Conservation (phyloP, 2,888 invertebrate species). For the Cryptocephalus moraei region DNA sequence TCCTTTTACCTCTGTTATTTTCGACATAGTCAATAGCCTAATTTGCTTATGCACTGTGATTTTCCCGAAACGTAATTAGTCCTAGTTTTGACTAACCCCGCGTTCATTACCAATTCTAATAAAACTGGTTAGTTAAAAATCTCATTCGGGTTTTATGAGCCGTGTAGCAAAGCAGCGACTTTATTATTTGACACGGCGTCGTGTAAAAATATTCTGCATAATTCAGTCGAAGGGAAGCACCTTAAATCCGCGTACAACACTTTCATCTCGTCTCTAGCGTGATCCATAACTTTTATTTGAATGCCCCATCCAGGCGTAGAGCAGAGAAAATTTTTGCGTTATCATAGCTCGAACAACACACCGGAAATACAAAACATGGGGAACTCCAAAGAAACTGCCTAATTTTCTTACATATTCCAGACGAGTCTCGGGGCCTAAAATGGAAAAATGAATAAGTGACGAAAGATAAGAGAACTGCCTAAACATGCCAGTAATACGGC, state of each 20-base stretch:
- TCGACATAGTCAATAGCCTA: no score
- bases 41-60: no score
- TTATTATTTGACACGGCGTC: no score
- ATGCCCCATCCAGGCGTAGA: not conserved
- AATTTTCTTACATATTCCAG: not conserved
- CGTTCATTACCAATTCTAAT: not conserved
- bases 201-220: no score
- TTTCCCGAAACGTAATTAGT: no score
- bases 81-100: no score
- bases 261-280: no score
- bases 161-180: no score
- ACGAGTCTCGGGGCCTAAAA: not conserved
- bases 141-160: not conserved
- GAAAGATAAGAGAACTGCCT: slow-evolving; percentile 11
- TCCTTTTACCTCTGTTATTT: no score
- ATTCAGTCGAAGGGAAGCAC: no score
- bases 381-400: not conserved
- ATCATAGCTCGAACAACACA: not conserved
- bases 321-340: not conserved
- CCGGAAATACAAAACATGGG: not conserved
- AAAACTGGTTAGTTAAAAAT: not conserved
- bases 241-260: no score
- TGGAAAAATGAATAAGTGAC: slow-evolving; percentile 6
- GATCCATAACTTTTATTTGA: no score
- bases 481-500: slow-evolving; percentile 11